phyloP scores from a whole-genome alignment of 2,888 invertebrate genomes.

The Choristoneura rosaceana region DNA sequence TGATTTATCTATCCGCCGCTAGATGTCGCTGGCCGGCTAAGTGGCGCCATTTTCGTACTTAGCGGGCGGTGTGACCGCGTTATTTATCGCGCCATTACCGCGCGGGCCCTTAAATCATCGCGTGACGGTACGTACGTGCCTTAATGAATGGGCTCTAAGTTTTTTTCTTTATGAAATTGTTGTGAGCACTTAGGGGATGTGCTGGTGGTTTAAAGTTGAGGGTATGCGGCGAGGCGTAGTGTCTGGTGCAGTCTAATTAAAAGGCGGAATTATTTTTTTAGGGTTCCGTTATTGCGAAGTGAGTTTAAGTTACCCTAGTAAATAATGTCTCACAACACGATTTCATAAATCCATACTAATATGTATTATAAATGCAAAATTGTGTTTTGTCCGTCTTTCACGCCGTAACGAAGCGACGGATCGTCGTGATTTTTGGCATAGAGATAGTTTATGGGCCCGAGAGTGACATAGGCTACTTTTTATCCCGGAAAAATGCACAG shows the following conservation, averaged over 20 bases:
- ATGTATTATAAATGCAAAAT: no score
- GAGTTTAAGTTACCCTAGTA: no score
- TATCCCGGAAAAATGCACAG: no score
- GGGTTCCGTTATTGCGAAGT: no score
- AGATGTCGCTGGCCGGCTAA: conserved; percentile 74
- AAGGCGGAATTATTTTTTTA: no score
- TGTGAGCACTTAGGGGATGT: conserved; percentile 81
- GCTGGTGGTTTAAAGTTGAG: conserved; percentile 46
- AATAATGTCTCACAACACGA: no score
- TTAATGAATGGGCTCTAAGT: conserved; percentile 80
- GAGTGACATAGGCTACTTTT: no score
- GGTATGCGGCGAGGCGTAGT: neutral
- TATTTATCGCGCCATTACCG: conserved; percentile 85
- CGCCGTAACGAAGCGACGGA: no score
- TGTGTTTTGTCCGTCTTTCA: no score
- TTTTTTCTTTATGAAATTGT: conserved; percentile 78
- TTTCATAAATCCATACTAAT: no score
- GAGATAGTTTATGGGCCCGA: no score
- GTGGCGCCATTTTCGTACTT: conserved; percentile 77
- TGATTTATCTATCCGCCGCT: conserved; percentile 65
- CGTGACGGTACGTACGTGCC: conserved; percentile 76
- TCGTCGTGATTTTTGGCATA: no score
- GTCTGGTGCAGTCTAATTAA: neutral
- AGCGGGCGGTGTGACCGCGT: conserved; percentile 74
- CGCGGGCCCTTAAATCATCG: conserved; percentile 83